A percentile compares a stretch with the other conserved stretches of the same genome.
Conservation (phyloP, 2,113 vertebrate genomes). For the Eleginops maclovinus region DNA sequence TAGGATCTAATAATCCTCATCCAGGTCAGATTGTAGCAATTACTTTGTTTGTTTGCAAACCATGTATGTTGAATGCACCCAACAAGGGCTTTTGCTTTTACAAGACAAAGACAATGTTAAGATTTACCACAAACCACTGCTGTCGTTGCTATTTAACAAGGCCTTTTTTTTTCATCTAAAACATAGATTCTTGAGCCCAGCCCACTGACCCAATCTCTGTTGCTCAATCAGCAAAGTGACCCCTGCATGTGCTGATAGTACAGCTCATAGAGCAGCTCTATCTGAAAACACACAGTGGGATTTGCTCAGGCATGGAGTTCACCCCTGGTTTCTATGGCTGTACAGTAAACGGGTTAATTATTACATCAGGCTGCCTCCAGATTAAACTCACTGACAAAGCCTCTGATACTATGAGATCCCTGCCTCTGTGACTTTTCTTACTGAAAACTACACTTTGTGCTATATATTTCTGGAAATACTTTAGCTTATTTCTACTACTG, state of each 20-base stretch:
- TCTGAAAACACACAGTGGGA: constrained; percentile 63
- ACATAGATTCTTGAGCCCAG: background rate
- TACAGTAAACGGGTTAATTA: constrained; percentile 73
- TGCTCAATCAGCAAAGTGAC: constrained; percentile 76
- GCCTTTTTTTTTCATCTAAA: background rate
- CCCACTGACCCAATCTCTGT: constrained; percentile 47
- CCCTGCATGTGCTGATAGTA: constrained; percentile 48
- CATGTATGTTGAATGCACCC: background rate
- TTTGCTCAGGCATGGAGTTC: constrained; percentile 67
- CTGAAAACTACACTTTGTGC: background rate
- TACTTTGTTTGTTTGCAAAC: constrained; percentile 2
- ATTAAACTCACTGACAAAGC: constrained; percentile 26
- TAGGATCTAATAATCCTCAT: background rate
- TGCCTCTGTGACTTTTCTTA: background rate
- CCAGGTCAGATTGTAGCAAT: constrained; percentile 1
- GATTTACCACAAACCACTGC: background rate
- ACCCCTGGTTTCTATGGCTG: constrained; percentile 62
- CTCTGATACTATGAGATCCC: constrained; percentile 6
- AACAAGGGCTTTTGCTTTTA: background rate
- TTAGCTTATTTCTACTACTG: background rate
- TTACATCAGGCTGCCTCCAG: constrained; percentile 62
- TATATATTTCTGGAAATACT: background rate
- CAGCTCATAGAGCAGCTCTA: constrained; percentile 48
- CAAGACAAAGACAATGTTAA: background rate
- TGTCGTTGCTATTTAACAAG: background rate